Evolutionary conservation across 1,140 invertebrate species (phyloP).

Genomic region (Pemphigus obesinymphae): DNA sequence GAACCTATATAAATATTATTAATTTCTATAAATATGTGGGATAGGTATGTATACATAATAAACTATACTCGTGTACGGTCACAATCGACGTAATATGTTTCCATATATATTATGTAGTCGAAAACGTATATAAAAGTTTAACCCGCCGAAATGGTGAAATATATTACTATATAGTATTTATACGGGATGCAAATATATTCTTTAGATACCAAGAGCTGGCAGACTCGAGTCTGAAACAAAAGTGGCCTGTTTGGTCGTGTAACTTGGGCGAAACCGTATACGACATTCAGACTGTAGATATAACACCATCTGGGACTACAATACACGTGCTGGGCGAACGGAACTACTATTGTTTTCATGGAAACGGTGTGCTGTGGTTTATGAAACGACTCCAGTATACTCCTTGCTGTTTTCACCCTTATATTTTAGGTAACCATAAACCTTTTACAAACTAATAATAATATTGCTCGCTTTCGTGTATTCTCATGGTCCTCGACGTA

Average conservation of each 20-base stretch:
- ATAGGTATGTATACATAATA: too few relatives aligned
- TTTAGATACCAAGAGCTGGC: conserved; percentile 62
- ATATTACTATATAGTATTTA: background rate
- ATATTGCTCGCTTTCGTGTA: background rate
- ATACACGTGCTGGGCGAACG: conserved; percentile 68
- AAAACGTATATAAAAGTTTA: background rate
- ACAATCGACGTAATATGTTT: too few relatives aligned
- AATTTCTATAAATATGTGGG: too few relatives aligned
- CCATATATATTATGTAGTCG: too few relatives aligned
- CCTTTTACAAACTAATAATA: background rate
- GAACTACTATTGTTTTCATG: conserved; percentile 71
- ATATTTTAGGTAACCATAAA: conserved; percentile 61
- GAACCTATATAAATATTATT: too few relatives aligned
- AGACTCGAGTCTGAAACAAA: conserved; percentile 54
- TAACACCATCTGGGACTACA: conserved; percentile 54
- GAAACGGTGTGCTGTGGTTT: conserved; percentile 67
- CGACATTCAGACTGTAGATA: conserved; percentile 59
- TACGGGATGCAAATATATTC: conserved; percentile 24
- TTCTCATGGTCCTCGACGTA: too few relatives aligned
- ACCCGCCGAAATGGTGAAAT: background rate
- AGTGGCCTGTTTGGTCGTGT: conserved; percentile 69
- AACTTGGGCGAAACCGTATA: conserved; percentile 71
- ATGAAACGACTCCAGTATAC: conserved; percentile 77
- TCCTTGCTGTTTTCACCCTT: conserved; percentile 67
- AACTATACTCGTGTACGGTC: too few relatives aligned